Evolutionary conservation across 2,888 invertebrate species (phyloP).

Genomic region (Oxystoma pomonae): DNA sequence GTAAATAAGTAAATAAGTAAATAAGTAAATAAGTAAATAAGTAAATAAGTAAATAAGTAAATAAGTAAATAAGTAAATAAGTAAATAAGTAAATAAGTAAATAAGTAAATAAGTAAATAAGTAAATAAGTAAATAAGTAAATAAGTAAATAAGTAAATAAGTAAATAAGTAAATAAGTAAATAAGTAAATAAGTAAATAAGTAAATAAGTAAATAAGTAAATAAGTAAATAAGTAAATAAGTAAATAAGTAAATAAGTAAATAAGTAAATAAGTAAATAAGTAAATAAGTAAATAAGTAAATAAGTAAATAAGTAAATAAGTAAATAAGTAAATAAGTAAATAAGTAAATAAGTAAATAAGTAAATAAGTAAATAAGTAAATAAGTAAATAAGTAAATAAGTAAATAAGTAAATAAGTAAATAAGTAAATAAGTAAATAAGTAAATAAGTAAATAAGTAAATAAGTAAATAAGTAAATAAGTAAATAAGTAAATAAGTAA

Average conservation of each 20-base stretch:
- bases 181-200: constrained; percentile 5
- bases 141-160: constrained; percentile 6
- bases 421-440: constrained; percentile 8
- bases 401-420: constrained; percentile 7
- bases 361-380: constrained; percentile 7
- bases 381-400: constrained; percentile 8
- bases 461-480: constrained; percentile 8
- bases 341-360: constrained; percentile 8
- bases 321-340: constrained; percentile 7
- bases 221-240: constrained; percentile 7
- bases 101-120: constrained; percentile 7
- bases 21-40: constrained; percentile 7
- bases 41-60: constrained; percentile 8
- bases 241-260: constrained; percentile 7
- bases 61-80: constrained; percentile 5
- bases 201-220: constrained; percentile 5
- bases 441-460: constrained; percentile 7
- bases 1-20: constrained; percentile 5
- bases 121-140: constrained; percentile 6
- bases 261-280: constrained; percentile 8
- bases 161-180: constrained; percentile 5
- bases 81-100: neutral
- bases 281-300: constrained; percentile 7
- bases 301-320: constrained; percentile 8
- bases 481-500: constrained; percentile 7